Conservation (phyloP, 1,140 invertebrate species). For the Penaeus indicus region DNA sequence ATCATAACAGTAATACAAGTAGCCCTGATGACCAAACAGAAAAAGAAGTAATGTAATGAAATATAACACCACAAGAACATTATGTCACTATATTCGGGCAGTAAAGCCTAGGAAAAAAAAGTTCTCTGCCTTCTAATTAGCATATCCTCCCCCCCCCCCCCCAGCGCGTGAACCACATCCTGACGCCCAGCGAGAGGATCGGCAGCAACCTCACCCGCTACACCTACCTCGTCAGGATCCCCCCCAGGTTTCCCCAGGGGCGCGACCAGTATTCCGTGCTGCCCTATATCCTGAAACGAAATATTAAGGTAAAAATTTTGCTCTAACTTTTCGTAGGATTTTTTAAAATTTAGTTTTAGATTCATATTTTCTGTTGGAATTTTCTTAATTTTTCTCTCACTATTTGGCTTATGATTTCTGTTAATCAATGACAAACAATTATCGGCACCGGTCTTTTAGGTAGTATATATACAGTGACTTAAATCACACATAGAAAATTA, state of each 20-base stretch:
- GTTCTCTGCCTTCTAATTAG: neutral
- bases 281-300: slow-evolving; percentile 36
- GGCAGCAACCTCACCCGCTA: slow-evolving; percentile 46
- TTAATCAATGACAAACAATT: too few species aligned
- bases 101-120: neutral
- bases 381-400: neutral
- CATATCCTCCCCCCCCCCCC: neutral
- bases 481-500: too few species aligned
- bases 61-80: too few species aligned
- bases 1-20: too few species aligned
- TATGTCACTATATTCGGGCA: too few species aligned
- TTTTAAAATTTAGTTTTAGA: slow-evolving; percentile 2
- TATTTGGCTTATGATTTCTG: too few species aligned
- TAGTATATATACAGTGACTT: too few species aligned
- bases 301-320: neutral
- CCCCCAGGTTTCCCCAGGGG: slow-evolving; percentile 46
- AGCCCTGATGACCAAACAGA: too few species aligned
- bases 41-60: too few species aligned
- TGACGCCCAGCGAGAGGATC: slow-evolving; percentile 55
- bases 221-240: slow-evolving; percentile 48
- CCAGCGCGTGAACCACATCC: slow-evolving; percentile 43
- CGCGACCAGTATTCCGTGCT: slow-evolving; percentile 49
- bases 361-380: neutral
- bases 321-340: neutral
- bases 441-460: too few species aligned